These are phyloP conservation scores for Nymphalis io DNA, from an alignment of 1,140 invertebrate species.

Conservation along the genomic window DNA sequence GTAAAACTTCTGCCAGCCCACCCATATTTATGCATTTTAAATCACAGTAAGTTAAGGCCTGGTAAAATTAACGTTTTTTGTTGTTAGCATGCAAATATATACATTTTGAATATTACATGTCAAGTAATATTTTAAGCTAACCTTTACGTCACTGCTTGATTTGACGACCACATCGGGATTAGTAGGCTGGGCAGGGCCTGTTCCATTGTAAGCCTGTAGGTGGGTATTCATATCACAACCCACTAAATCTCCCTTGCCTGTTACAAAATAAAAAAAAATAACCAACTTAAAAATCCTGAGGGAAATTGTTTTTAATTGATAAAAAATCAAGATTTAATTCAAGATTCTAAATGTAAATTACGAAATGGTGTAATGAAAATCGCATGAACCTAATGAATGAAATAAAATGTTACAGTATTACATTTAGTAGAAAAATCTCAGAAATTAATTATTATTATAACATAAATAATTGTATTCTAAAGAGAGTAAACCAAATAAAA, in stretches of 20 bases:
- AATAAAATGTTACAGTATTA: no score
- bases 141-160: constrained; percentile 95
- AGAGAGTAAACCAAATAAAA: no score
- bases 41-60: constrained; percentile 96
- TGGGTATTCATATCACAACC: constrained; percentile 94
- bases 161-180: constrained; percentile 90
- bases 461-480: no score
- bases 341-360: no score
- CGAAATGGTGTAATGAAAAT: no score
- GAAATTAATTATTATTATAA: no score
- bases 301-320: no score
- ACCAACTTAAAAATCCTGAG: neutral
- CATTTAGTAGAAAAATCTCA: no score
- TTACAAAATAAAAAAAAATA: neutral
- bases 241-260: constrained; percentile 98
- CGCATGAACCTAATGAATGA: no score
- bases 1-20: constrained; percentile 93
- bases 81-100: neutral
- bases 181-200: constrained; percentile 81
- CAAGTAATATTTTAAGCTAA: constrained; percentile 41
- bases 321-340: no score
- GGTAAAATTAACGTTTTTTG: constrained; percentile 34
- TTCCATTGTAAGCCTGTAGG: constrained; percentile 82
- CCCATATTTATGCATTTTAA: constrained; percentile 96
- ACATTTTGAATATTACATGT: no score